Conservation (phyloP, 2,113 vertebrate species). For the Anguilla rostrata region DNA sequence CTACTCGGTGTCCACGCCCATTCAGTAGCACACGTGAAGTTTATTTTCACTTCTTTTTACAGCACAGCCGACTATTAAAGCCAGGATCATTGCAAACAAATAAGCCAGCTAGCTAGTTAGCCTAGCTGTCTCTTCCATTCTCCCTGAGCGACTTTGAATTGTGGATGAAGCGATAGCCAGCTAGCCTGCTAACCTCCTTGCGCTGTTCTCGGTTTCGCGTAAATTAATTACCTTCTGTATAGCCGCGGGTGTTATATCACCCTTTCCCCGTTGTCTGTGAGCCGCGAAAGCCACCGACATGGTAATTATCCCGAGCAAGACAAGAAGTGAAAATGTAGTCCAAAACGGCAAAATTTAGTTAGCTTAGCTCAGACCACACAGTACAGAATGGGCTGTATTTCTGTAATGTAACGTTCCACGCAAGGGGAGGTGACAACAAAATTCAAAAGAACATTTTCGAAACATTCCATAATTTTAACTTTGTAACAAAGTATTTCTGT, state of each 20-base stretch:
- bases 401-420: conserved; percentile 49
- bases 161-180: conserved; percentile 31
- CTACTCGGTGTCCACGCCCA: neutral
- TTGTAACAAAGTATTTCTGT: neutral
- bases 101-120: conserved; percentile 18
- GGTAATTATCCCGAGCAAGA: conserved; percentile 44
- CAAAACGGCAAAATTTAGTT: conserved; percentile 43
- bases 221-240: conserved; percentile 90
- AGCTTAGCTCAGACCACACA: conserved; percentile 54
- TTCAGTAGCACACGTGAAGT: neutral
- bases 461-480: neutral
- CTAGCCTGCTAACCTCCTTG: conserved; percentile 48
- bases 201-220: conserved; percentile 45
- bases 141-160: neutral
- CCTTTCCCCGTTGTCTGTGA: conserved; percentile 92
- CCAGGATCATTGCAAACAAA: conserved; percentile 41
- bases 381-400: conserved; percentile 54
- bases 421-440: conserved; percentile 17
- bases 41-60: conserved; percentile 31
- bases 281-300: conserved; percentile 98
- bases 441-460: conserved; percentile 1
- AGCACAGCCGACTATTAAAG: conserved; percentile 26
- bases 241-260: conserved; percentile 92
- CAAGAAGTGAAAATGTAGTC: neutral
- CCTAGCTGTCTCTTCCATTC: neutral